Evolutionary conservation across 2,797 vertebrate species (phyloP).

Genomic region (Tokudaia tokunoshimensis): DNA sequence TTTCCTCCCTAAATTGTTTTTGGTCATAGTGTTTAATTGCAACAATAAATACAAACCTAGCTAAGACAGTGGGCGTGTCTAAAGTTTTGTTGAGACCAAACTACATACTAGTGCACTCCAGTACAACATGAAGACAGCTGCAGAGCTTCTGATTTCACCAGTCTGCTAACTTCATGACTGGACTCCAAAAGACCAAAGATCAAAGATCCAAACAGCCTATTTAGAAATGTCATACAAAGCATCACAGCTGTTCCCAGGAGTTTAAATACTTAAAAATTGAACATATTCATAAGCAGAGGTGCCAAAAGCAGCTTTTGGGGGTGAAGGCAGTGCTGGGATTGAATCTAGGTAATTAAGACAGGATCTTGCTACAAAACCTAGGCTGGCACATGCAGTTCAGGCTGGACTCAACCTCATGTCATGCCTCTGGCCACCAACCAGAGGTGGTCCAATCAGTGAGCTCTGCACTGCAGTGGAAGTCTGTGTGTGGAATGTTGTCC

Average conservation of each 20-base stretch:
- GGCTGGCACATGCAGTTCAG: not conserved
- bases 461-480: not conserved
- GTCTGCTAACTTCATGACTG: not conserved
- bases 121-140: not conserved
- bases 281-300: not conserved
- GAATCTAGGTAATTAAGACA: not conserved
- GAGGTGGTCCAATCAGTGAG: not conserved
- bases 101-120: not conserved
- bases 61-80: not conserved
- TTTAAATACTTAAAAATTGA: not conserved
- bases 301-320: not conserved
- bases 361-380: not conserved
- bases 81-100: not conserved
- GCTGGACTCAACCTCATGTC: not conserved
- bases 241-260: not conserved
- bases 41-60: not conserved
- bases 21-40: not conserved
- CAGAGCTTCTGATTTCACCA: not conserved
- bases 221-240: not conserved
- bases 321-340: not conserved
- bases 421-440: not conserved
- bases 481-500: not conserved
- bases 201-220: not conserved
- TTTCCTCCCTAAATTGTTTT: not conserved
- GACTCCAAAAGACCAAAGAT: not conserved